Evolutionary conservation across 2,888 invertebrate genomes (phyloP).

Genomic region (Pachydiplax longipennis): DNA sequence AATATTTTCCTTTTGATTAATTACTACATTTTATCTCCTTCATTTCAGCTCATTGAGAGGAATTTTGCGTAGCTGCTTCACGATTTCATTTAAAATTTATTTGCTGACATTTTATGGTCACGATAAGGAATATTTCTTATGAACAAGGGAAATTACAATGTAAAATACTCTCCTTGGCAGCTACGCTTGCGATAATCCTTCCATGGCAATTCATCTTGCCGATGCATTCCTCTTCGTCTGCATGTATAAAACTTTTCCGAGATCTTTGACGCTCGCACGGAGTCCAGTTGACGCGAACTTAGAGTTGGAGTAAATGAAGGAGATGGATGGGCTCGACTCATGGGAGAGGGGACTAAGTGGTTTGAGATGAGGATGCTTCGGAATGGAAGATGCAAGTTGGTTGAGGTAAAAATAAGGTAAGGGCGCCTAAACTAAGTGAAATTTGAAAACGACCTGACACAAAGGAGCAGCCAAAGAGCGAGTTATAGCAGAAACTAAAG

Average conservation of each 20-base stretch:
- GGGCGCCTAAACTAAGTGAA: too few relatives aligned
- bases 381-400: background rate
- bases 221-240: background rate
- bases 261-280: background rate
- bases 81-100: background rate
- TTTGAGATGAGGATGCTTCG: background rate
- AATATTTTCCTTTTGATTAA: too few relatives aligned
- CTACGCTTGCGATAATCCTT: background rate
- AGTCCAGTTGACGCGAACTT: background rate
- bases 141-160: background rate
- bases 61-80: too few relatives aligned
- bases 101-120: background rate
- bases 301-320: background rate
- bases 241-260: background rate
- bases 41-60: too few relatives aligned
- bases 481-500: too few relatives aligned
- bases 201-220: background rate
- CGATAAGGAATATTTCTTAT: background rate
- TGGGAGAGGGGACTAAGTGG: background rate
- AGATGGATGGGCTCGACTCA: background rate
- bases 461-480: too few relatives aligned
- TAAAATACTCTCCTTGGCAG: background rate
- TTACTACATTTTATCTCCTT: too few relatives aligned
- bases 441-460: too few relatives aligned
- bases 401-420: too few relatives aligned